Evolutionary conservation across 2,113 vertebrate genomes (phyloP), one percentile per base, ranked within the genome.

Genomic region (Bambusicola thoracicus): DNA sequence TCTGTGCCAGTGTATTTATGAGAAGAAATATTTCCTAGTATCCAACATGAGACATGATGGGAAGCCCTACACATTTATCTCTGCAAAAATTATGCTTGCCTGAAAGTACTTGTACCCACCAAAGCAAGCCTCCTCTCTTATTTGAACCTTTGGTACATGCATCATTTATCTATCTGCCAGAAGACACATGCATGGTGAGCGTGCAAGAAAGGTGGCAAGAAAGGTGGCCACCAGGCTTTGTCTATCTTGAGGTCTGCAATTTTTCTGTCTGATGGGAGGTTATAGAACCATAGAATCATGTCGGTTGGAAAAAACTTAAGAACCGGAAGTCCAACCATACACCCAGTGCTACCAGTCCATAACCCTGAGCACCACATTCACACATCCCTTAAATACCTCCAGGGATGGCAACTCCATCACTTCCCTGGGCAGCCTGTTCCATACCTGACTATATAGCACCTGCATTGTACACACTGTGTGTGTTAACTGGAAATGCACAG

Each of bases 381-480:
- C 36, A 40, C 36, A 7, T 38, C 61, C 38, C 34, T 40, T 63
- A 40, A 40, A 63, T 18, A 63, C 36, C 61, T 29, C 61, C 61
- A 40, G 61, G 36, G 36, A 63, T 63, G 61, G 36, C 61, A 25
- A 63, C 61, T 63, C 36, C 61, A 63, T 38, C 61, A 63, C 16
- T 40, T 40, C 36, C 61, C 61, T 29, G 59, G 59, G 59, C 59
- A 62, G 59, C 59, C 59, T 17, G 36, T 63, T 63, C 38, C 61
- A 40, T 48, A 78, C 69, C 62, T 91, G 98, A 97, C 97, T 94
- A 97, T 95, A 97, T 98, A 94, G 98, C 93, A 89, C 98, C 99
- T 99, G 99, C 98, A 99, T 99, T 99, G 99, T 99, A 99, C 98
- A 99, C 99, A 99, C 99, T 99, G 99, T 99, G 99, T 98, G 98